These are phyloP conservation scores for Limosa lapponica DNA, from an alignment of 2,797 vertebrate species.

Conservation along the genomic window DNA sequence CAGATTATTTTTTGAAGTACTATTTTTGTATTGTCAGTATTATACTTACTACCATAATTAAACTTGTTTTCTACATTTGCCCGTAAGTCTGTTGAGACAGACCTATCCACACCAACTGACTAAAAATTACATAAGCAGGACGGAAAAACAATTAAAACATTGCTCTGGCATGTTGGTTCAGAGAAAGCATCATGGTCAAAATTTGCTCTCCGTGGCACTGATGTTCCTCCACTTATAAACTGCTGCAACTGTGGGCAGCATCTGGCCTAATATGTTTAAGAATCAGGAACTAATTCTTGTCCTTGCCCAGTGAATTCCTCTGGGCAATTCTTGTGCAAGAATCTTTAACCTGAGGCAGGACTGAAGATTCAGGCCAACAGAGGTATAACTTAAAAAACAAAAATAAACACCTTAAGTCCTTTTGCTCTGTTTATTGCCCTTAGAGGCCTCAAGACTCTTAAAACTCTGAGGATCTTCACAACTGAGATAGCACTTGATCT, in stretches of 20 bases:
- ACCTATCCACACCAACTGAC: not conserved
- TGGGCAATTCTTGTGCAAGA: not conserved
- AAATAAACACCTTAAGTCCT: slow-evolving; percentile 91
- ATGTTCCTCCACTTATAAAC: not conserved
- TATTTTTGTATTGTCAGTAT: not conserved
- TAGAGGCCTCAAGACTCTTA: slow-evolving; percentile 94
- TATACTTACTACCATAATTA: not conserved
- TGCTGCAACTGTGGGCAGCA: not conserved
- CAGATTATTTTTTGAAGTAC: not conserved
- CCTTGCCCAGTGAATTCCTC: not conserved
- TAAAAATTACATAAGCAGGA: not conserved
- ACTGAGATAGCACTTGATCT: slow-evolving; percentile 98
- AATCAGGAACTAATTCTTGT: not conserved
- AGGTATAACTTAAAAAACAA: not conserved
- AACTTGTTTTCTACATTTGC: not conserved
- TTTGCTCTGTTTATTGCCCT: slow-evolving; percentile 99
- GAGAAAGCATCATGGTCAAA: not conserved
- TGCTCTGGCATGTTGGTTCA: not conserved
- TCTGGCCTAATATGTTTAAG: not conserved
- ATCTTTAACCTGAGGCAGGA: not conserved
- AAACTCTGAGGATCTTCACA: slow-evolving; percentile 98
- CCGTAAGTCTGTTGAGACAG: not conserved
- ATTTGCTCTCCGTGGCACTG: not conserved
- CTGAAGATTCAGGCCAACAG: not conserved
- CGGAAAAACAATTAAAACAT: not conserved